Evolutionary conservation across 2,113 vertebrate species (phyloP), one percentile per base, ranked within the genome.

Genomic region (Glaucidium brasilianum): DNA sequence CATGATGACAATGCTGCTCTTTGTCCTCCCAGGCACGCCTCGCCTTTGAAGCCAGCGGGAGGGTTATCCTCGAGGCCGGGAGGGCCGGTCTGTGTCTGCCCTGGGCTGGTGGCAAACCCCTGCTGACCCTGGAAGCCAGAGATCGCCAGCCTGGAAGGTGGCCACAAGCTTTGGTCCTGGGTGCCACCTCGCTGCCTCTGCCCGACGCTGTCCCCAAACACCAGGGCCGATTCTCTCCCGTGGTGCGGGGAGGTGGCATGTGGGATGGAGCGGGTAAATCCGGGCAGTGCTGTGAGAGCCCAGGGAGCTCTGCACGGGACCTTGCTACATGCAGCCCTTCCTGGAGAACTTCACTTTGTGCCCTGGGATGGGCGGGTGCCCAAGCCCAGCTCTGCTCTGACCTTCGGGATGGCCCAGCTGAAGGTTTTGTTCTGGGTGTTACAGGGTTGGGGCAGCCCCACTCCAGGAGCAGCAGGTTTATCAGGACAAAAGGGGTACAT

Each of bases 171-270:
- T 12, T 2, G 5, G 35, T 27, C 30, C 90, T 15, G 58, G 58
- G 37, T 34, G 64, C n/a, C 71, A 37, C 76, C 68, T 62, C 9
- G 43, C 56, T 58, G 52, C 75, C 45, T 30, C 47, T 18, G 17
- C 56, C 53, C 9, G 13, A 12, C 7, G 71, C 73, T 39, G 72
- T 6, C 50, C 79, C 45, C 6, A 8, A 17, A 52, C 15, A 7
- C 32, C 1, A 0, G 56, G 41, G 34, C 3, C 0, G 2, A 5
- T 76, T 53, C 26, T 34, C 30, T 50, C 62, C 60, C 3, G 6
- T 49, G 73, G 26, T 29, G 39, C 5, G 0, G 29, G 62, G 26
- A 67, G 53, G 45, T 21, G 69, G 47, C 45, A 18, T 9, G 0
- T 2, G 59, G 82, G 50, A 22, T 2, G n/a, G n/a, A 41, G 41